Evolutionary conservation across 2,113 vertebrate species (phyloP).

Genomic region (mouse (Mus musculus)): DNA sequence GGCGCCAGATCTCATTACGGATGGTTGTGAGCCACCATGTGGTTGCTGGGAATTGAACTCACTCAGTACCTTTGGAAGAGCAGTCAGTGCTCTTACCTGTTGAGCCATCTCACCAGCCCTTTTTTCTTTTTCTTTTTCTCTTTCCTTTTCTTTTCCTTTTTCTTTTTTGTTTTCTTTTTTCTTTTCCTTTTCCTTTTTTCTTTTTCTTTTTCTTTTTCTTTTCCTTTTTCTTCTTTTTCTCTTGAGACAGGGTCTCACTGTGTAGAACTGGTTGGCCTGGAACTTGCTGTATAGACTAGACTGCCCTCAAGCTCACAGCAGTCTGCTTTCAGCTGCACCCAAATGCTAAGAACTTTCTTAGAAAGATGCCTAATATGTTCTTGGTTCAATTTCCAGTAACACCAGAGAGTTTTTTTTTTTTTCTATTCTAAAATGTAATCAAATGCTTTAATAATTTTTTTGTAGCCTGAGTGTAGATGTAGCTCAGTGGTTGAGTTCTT

Average conservation of each 20-base stretch:
- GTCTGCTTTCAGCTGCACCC: neutral
- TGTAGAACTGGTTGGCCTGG: neutral
- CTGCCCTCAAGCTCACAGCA: neutral
- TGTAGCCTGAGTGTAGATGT: neutral
- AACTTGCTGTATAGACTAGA: neutral
- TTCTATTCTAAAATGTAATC: neutral
- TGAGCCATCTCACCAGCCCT: too few relatives aligned
- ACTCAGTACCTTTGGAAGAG: too few relatives aligned
- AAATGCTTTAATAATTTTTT: neutral
- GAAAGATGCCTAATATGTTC: neutral
- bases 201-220: neutral
- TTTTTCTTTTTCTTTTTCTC: too few relatives aligned
- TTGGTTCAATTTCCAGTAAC: neutral
- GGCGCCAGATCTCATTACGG: too few relatives aligned
- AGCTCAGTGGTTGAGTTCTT: neutral
- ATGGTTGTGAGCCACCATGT: too few relatives aligned
- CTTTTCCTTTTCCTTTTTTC: rapidly evolving
- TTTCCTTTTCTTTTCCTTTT: neutral
- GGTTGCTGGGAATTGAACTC: too few relatives aligned
- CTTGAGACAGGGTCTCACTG: neutral
- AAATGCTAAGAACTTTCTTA: neutral
- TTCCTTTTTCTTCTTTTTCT: too few relatives aligned
- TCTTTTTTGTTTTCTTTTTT: too few relatives aligned
- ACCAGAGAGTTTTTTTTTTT: neutral
- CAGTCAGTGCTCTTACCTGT: too few relatives aligned